Evolutionary conservation across 2,113 vertebrate genomes (phyloP).

Genomic region (Tetraodon nigroviridis): DNA sequence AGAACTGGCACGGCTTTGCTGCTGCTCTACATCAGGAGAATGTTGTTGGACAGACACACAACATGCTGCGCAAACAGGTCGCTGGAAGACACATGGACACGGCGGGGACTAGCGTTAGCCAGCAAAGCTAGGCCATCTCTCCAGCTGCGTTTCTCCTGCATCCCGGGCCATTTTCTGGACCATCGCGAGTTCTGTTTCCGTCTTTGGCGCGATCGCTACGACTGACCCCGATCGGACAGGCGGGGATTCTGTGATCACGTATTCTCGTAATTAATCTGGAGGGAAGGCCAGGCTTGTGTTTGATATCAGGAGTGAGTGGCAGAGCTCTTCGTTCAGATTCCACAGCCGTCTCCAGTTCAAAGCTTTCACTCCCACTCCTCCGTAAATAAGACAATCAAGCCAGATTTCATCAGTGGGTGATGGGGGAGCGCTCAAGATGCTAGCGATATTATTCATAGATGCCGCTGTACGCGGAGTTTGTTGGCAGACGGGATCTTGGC

Average conservation of each 20-base stretch:
- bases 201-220: not conserved
- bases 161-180: conserved; percentile 16
- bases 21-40: not conserved
- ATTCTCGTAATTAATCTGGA: conserved; percentile 55
- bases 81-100: conserved; percentile 57
- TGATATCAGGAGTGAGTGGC: conserved; percentile 61
- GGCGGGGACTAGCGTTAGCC: conserved; percentile 12
- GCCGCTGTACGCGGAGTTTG: no score
- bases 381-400: conserved; percentile 18
- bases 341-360: conserved; percentile 14
- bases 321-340: conserved; percentile 54
- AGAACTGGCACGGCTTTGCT: not conserved
- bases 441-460: not conserved
- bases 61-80: conserved; percentile 37
- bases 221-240: conserved; percentile 9
- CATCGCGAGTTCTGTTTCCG: conserved; percentile 8
- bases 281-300: conserved; percentile 33
- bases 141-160: conserved; percentile 13
- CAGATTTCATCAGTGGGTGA: conserved; percentile 2
- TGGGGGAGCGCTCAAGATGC: not conserved
- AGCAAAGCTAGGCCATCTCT: conserved; percentile 23
- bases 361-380: conserved; percentile 32
- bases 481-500: no score
- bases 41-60: conserved; percentile 37
- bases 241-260: conserved; percentile 19